These are phyloP conservation scores for Eubucco bourcierii DNA, from an alignment of 2,113 vertebrate species.

Conservation along the genomic window DNA sequence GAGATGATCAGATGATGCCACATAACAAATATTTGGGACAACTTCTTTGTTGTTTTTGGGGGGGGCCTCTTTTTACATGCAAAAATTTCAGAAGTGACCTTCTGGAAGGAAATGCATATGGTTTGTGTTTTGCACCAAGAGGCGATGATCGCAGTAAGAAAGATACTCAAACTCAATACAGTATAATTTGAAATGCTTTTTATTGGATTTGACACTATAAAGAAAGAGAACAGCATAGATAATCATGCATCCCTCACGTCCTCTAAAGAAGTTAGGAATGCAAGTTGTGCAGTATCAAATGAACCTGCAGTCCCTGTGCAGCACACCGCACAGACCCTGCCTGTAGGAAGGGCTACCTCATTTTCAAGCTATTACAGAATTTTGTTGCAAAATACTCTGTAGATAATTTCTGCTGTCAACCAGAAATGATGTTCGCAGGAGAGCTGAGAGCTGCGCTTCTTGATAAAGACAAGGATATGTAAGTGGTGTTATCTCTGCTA, in stretches of 20 bases:
- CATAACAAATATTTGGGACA: neutral
- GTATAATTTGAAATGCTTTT: neutral
- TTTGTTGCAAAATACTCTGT: neutral
- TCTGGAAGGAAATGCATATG: neutral
- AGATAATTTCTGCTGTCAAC: neutral
- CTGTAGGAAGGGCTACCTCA: neutral
- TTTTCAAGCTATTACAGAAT: neutral
- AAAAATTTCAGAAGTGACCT: neutral
- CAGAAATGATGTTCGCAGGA: neutral
- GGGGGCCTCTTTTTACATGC: neutral
- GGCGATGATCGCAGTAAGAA: neutral
- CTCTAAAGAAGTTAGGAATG: neutral
- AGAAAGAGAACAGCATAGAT: neutral
- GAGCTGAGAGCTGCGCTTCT: neutral
- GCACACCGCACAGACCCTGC: neutral
- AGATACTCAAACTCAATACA: neutral
- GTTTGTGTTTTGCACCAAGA: neutral
- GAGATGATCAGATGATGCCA: neutral
- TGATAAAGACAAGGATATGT: neutral
- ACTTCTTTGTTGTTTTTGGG: neutral
- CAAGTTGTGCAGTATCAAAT: neutral
- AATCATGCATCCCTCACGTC: neutral
- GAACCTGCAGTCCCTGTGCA: neutral
- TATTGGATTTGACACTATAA: neutral
- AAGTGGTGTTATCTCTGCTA: neutral